These are phyloP conservation scores for Mercenaria mercenaria DNA, from an alignment of 1,140 invertebrate species.

Conservation along the genomic window DNA sequence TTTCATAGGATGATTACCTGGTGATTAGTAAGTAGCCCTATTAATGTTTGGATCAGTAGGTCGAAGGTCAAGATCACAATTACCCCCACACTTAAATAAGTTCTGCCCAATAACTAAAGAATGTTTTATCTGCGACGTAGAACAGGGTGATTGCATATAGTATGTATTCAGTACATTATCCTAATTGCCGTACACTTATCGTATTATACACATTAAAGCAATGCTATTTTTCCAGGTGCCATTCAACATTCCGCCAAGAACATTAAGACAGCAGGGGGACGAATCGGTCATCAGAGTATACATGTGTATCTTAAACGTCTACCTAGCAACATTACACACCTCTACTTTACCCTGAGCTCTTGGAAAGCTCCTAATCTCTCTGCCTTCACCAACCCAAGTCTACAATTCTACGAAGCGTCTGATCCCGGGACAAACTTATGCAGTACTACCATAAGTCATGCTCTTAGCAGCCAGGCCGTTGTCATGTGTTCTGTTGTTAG, in stretches of 20 bases:
- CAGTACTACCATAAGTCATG: constrained; percentile 48
- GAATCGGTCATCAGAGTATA: constrained; percentile 33
- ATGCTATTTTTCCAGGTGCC: too few species aligned
- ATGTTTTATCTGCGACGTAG: too few species aligned
- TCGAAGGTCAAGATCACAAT: too few species aligned
- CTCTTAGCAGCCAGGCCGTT: constrained; percentile 51
- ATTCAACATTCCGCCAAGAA: constrained; percentile 23
- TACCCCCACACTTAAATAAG: too few species aligned
- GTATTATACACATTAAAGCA: too few species aligned
- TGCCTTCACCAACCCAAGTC: constrained; percentile 22
- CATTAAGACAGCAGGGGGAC: background rate
- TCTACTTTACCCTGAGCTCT: constrained; percentile 50
- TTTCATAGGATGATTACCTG: too few species aligned
- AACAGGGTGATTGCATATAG: too few species aligned
- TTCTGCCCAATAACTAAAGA: too few species aligned
- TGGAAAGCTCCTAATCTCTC: constrained; percentile 47
- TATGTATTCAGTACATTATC: too few species aligned
- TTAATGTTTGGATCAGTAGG: too few species aligned
- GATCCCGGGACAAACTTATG: constrained; percentile 13
- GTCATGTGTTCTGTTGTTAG: constrained; percentile 64
- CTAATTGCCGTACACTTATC: too few species aligned
- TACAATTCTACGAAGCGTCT: constrained; percentile 27
- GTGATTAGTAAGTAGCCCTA: too few species aligned
- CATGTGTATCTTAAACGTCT: constrained; percentile 28
- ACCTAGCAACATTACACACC: constrained; percentile 11